Evolutionary conservation across 2,888 invertebrate species (phyloP).

Genomic region (Tinea semifulvella): DNA sequence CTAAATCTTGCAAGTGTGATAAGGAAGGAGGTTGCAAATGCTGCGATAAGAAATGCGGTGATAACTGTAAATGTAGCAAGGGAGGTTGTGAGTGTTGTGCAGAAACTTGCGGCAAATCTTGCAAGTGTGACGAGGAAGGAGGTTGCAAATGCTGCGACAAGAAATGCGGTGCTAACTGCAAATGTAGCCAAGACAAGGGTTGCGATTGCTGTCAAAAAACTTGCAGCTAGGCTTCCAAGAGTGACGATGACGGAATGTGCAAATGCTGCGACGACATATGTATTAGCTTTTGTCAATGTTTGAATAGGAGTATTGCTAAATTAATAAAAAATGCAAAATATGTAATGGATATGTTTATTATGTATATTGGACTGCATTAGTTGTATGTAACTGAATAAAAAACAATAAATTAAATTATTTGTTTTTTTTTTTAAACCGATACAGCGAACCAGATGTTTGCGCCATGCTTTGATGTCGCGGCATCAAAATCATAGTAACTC

Average conservation of each 20-base stretch:
- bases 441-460: too few relatives aligned
- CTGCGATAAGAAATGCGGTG: constrained; percentile 25
- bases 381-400: too few relatives aligned
- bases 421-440: too few relatives aligned
- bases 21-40: constrained; percentile 18
- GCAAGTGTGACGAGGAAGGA: constrained; percentile 23
- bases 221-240: constrained; percentile 2
- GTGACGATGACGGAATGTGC: constrained; percentile 6
- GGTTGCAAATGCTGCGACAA: constrained; percentile 17
- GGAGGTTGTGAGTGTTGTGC: constrained; percentile 7
- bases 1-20: constrained; percentile 14
- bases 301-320: neutral
- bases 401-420: too few relatives aligned
- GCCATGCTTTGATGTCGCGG: too few relatives aligned
- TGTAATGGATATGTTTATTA: neutral
- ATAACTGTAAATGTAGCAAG: constrained; percentile 26
- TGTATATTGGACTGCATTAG: neutral
- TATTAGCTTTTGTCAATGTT: neutral
- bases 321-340: neutral
- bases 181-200: constrained; percentile 23
- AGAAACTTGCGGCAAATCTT: constrained; percentile 8
- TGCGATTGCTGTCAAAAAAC: constrained; percentile 15
- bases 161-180: constrained; percentile 29
- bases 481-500: too few relatives aligned
- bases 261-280: neutral